Conservation (phyloP, 2,113 vertebrate species). For the Barbus barbus region DNA sequence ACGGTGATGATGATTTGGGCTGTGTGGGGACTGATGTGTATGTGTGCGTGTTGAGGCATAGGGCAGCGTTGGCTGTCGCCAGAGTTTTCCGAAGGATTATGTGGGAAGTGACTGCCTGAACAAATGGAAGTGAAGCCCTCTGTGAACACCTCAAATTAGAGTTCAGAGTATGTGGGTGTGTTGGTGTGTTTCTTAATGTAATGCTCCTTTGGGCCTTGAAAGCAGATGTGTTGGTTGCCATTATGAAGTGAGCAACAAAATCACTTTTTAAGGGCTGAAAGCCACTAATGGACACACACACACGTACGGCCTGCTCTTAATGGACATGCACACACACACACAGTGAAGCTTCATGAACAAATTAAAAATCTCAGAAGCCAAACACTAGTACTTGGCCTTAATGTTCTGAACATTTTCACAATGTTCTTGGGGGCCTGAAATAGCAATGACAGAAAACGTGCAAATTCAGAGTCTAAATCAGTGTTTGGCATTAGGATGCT, state of each 20-base stretch:
- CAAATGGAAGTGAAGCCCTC: slow-evolving; percentile 59
- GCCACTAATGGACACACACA: slow-evolving; percentile 12
- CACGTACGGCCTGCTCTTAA: not conserved
- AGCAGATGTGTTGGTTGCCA: slow-evolving; percentile 12
- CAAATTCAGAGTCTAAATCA: no score
- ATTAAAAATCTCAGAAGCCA: slow-evolving; percentile 15
- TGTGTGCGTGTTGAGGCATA: slow-evolving; percentile 20
- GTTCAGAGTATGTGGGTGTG: slow-evolving; percentile 26
- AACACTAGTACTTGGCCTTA: not conserved
- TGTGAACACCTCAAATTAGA: slow-evolving; percentile 59
- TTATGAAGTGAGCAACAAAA: slow-evolving; percentile 22
- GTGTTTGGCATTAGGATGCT: no score
- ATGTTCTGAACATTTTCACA: not conserved
- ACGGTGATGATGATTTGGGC: not conserved
- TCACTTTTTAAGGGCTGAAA: not conserved
- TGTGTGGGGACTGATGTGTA: slow-evolving; percentile 12
- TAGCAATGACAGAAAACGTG: not conserved
- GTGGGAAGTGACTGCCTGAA: slow-evolving; percentile 50
- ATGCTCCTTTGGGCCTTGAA: slow-evolving; percentile 46
- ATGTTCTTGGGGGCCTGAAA: not conserved
- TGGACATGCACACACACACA: slow-evolving; percentile 17
- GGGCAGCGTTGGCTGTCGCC: not conserved
- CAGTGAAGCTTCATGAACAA: not conserved
- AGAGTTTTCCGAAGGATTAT: slow-evolving; percentile 56
- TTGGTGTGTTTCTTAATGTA: slow-evolving; percentile 39